Evolutionary conservation across 1,140 invertebrate genomes (phyloP).

Genomic region (Sarcophaga peregrina): DNA sequence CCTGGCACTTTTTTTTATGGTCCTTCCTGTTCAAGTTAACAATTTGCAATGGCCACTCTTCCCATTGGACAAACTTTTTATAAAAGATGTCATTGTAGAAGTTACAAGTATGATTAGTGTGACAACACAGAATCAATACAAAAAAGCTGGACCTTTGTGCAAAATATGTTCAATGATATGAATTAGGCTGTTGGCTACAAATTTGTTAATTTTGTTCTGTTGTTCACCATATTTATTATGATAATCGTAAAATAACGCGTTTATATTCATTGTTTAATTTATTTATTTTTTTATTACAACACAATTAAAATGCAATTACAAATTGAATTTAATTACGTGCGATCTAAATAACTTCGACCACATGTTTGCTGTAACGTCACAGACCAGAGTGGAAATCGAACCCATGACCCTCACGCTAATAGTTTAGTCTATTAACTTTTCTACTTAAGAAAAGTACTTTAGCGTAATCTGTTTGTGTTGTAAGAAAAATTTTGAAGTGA

Average conservation of each 20-base stretch:
- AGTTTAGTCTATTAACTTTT: no score
- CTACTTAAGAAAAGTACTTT: neutral
- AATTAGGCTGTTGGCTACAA: constrained; percentile 56
- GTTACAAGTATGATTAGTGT: constrained; percentile 55
- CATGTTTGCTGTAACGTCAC: no score
- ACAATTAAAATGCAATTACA: no score
- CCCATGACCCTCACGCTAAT: no score
- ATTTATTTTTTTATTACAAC: no score
- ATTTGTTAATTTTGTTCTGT: constrained; percentile 49
- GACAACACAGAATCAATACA: constrained; percentile 55
- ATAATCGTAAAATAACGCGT: constrained; percentile 49
- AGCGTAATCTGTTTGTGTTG: neutral
- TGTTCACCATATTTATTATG: constrained; percentile 50
- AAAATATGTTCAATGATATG: constrained; percentile 56
- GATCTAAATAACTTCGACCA: no score
- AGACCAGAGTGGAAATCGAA: no score
- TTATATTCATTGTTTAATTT: constrained; percentile 60
- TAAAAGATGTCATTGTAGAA: constrained; percentile 61
- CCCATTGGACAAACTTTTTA: constrained; percentile 53
- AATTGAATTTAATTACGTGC: no score
- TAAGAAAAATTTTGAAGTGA: neutral
- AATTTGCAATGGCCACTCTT: constrained; percentile 55
- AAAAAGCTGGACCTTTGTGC: constrained; percentile 54
- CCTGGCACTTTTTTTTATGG: neutral
- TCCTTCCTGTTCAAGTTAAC: constrained; percentile 50